Percentiles rank a stretch among this genome's conserved stretches.
Conservation (phyloP, 2,888 invertebrate genomes). For the Tolmerus cingulatus region DNA sequence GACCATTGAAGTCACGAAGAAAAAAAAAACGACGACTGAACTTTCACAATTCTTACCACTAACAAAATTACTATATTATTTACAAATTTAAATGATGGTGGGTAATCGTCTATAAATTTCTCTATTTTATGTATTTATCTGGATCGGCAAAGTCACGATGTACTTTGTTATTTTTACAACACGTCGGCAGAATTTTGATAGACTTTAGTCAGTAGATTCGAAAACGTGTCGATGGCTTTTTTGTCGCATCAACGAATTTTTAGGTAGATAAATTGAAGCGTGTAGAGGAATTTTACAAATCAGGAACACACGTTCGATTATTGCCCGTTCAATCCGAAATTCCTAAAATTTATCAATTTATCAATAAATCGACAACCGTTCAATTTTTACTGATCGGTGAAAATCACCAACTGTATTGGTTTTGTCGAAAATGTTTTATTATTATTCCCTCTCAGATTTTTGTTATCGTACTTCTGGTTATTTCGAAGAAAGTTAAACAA, state of each 20-base stretch:
- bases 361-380: not conserved
- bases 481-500: not conserved
- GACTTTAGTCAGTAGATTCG: not conserved
- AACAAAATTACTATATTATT: too few relatives aligned
- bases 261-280: not conserved
- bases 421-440: not conserved
- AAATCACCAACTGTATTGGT: not conserved
- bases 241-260: not conserved
- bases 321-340: not conserved
- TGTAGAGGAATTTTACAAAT: not conserved
- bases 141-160: too few relatives aligned
- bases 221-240: not conserved
- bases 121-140: too few relatives aligned
- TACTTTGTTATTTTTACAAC: too few relatives aligned
- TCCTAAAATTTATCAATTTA: not conserved
- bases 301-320: not conserved
- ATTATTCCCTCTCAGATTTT: not conserved
- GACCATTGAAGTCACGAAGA: too few relatives aligned
- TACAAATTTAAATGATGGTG: too few relatives aligned
- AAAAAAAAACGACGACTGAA: too few relatives aligned
- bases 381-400: not conserved
- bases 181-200: not conserved
- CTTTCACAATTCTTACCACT: too few relatives aligned
- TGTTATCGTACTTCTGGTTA: not conserved
- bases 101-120: too few relatives aligned